These are phyloP conservation scores for Macrotus californicus DNA, from an alignment of 2,113 vertebrate genomes.

Conservation along the genomic window DNA sequence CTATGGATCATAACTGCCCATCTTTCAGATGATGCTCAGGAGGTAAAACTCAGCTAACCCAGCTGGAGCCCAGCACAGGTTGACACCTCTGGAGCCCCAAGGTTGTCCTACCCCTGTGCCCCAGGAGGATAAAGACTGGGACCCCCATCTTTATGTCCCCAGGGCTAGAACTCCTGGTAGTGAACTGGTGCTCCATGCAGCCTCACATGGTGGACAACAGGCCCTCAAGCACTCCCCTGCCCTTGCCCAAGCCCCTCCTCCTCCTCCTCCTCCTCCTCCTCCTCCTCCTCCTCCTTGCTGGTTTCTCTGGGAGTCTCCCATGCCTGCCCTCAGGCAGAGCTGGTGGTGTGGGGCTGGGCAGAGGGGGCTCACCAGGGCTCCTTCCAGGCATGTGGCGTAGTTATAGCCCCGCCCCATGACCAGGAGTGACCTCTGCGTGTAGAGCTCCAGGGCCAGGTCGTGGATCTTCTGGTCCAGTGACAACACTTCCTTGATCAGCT, in stretches of 20 bases:
- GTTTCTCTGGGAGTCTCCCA: background rate
- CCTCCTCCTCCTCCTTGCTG: background rate
- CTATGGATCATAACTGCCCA: background rate
- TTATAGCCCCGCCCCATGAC: conserved; percentile 98
- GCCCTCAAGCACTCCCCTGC: background rate
- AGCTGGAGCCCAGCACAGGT: background rate
- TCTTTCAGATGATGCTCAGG: background rate
- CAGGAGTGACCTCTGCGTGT: conserved; percentile 90
- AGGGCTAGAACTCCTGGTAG: background rate
- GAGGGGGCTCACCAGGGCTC: conserved; percentile 89
- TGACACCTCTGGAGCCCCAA: background rate
- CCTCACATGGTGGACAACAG: background rate
- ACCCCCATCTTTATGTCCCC: background rate
- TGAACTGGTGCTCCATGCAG: background rate
- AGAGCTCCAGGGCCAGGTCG: conserved; percentile 89
- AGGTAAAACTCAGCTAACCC: background rate
- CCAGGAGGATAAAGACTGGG: background rate
- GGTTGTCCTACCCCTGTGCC: background rate
- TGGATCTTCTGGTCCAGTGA: conserved; percentile 90
- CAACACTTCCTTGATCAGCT: conserved; percentile 92
- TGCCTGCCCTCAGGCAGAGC: background rate
- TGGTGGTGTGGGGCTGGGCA: background rate
- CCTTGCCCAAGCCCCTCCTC: background rate
- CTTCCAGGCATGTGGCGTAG: conserved; percentile 96
- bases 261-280: background rate